A percentile compares a stretch with the other conserved stretches of the same genome.
Evolutionary conservation across 2,888 invertebrate genomes (phyloP).

Genomic region (Euproctis similis): DNA sequence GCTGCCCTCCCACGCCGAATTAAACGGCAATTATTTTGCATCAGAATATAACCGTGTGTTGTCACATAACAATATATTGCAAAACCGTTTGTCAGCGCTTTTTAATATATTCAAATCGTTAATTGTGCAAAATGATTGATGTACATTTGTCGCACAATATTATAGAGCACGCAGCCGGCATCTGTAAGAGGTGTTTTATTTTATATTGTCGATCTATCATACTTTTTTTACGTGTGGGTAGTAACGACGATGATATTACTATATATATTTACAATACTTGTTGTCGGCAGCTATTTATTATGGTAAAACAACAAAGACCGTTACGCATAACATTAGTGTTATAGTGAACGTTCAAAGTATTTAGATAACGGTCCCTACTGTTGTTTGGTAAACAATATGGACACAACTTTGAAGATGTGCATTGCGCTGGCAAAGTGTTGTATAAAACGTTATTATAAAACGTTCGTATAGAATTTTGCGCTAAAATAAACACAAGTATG

Average conservation of each 20-base stretch:
- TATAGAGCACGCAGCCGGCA: conserved; percentile 24
- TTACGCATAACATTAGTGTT: conserved; percentile 44
- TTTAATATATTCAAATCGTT: conserved; percentile 31
- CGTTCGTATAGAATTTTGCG: no score
- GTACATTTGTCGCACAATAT: conserved; percentile 27
- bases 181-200: conserved; percentile 23
- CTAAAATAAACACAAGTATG: no score
- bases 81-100: conserved; percentile 27
- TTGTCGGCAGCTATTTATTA: no score
- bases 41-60: conserved; percentile 41
- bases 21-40: conserved; percentile 48
- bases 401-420: conserved; percentile 14
- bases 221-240: conserved; percentile 33
- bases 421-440: conserved; percentile 33
- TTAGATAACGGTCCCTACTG: conserved; percentile 36
- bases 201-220: conserved; percentile 29
- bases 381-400: conserved; percentile 35
- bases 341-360: conserved; percentile 32
- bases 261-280: no score
- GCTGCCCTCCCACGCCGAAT: conserved; percentile 49
- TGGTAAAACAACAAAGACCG: conserved; percentile 41
- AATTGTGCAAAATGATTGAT: conserved; percentile 52
- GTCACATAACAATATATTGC: conserved; percentile 25
- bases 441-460: no score
- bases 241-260: conserved; percentile 27